Conservation (phyloP, 2,113 vertebrate species). For the Numenius arquata region DNA sequence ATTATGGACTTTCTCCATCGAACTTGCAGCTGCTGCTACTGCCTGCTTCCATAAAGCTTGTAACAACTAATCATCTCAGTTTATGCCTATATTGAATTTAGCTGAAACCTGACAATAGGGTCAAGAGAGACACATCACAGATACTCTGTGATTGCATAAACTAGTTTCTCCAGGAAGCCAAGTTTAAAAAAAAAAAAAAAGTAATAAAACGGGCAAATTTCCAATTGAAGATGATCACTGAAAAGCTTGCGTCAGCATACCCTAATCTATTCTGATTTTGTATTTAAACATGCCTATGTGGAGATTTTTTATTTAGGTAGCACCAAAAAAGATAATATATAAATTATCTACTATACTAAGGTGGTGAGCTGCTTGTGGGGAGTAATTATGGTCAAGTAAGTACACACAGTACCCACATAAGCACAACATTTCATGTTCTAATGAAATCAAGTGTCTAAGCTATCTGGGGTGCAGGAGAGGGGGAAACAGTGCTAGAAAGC, state of each 20-base stretch:
- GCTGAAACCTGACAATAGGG: background rate
- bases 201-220: background rate
- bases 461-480: background rate
- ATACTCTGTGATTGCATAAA: background rate
- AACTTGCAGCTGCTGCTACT: background rate
- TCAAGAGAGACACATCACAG: background rate
- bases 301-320: background rate
- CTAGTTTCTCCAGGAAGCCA: background rate
- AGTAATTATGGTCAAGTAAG: background rate
- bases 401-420: background rate
- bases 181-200: background rate
- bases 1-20: background rate
- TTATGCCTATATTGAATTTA: slow-evolving; percentile 1
- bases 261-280: background rate
- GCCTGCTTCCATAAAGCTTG: background rate
- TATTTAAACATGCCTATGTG: background rate
- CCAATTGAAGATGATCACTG: background rate
- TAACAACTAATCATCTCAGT: background rate
- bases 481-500: background rate
- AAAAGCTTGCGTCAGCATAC: slow-evolving; percentile 13
- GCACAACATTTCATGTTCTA: background rate
- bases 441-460: background rate
- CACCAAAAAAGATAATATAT: background rate
- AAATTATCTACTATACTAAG: background rate
- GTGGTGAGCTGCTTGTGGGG: background rate